Evolutionary conservation across 2,113 vertebrate species (phyloP), one percentile per base, ranked within the genome.

Genomic region (Leiothrix lutea): DNA sequence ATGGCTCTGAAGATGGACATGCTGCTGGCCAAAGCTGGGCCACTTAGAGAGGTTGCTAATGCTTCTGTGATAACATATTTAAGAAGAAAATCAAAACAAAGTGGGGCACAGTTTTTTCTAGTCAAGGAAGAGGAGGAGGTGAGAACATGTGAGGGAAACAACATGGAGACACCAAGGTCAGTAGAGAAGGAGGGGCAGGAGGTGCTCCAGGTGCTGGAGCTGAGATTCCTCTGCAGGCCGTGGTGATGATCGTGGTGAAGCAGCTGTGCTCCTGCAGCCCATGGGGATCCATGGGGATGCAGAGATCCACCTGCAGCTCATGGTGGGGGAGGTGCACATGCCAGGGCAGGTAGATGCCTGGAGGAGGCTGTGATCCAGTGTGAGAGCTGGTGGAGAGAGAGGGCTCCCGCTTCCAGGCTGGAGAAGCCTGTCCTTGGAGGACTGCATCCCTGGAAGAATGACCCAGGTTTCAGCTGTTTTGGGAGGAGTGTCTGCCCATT

Each of bases 191-290:
- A 22, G 3, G 1, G 13, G 5, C 4, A 20, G 9, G 29, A 80
- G n/a, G 5, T 80, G 11, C 17, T 67, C 28, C 42, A 33, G 18
- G 23, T 0, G 0, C 62, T 3, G 0, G 62, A 67, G 62, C 35
- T 0, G 1, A 57, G 51, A 58, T 18, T 23, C 7, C 18, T n/a
- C 53, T 69, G 14, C 23, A 14, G 51, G 42, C 42, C 0, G 0
- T 58, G 14, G 28, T 57, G 14, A 47, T 14, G 16, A 33, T 28
- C 13, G 33, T 22, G 51, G 6, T 47, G 40, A 31, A 21, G n/a
- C 13, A 57, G 51, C 13, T 33, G n/a, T 67, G 5, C 17, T 8
- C 21, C n/a, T 67, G 22, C 22, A 57, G 42, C 5, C 8, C 28
- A 21, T 67, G 17, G 22, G 11, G 38, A 33, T 81, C 53, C 53